Conservation (phyloP, 2,797 vertebrate species). For the Scyliorhinus canicula region DNA sequence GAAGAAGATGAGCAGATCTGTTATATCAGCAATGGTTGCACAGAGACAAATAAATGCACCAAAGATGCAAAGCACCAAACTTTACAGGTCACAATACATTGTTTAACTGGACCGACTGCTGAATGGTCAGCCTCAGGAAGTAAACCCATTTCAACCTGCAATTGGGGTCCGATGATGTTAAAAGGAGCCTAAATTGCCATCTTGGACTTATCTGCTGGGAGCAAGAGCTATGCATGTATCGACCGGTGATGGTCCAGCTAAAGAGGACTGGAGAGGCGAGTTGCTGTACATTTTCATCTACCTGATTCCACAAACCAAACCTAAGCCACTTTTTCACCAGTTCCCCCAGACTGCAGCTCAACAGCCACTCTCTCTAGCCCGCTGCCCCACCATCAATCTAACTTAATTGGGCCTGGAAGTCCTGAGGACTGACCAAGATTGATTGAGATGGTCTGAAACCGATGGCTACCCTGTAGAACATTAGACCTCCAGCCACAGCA, state of each 20-base stretch:
- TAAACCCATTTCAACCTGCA: not conserved
- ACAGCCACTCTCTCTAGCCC: too few species aligned
- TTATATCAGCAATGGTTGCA: not conserved
- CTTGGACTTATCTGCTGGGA: not conserved
- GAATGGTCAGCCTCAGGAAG: not conserved
- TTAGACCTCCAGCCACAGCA: too few species aligned
- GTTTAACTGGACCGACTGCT: too few species aligned
- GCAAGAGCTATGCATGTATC: not conserved
- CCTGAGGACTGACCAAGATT: not conserved
- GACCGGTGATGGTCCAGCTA: not conserved
- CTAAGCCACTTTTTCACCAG: not conserved
- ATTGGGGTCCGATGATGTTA: not conserved
- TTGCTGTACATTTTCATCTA: not conserved
- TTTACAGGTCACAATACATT: not conserved
- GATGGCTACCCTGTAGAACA: too few species aligned
- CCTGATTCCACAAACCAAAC: not conserved
- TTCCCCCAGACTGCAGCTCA: not conserved
- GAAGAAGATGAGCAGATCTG: not conserved
- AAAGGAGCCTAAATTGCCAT: not conserved
- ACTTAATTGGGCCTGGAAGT: not conserved
- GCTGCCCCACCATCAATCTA: not conserved
- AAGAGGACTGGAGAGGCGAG: not conserved
- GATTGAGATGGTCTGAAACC: not conserved
- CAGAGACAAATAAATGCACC: not conserved
- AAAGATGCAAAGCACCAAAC: not conserved